Evolutionary conservation across 2,797 vertebrate species (phyloP), one percentile per base, ranked within the genome.

Genomic region (Ciconia nigra): DNA sequence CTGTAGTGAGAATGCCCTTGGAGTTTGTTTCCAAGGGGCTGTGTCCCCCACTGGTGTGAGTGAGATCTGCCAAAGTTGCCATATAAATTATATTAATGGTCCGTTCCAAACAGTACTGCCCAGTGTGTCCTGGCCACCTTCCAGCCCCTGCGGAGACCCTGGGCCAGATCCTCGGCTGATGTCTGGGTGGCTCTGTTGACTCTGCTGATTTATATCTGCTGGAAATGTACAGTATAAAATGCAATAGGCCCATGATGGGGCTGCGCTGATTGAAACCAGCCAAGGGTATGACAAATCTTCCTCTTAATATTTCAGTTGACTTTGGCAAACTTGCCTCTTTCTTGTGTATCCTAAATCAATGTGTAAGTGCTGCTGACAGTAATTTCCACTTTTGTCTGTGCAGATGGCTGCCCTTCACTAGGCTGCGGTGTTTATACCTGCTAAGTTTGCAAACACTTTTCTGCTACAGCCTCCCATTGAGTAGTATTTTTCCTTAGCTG

Each of bases 321-420:
- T 96, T 95, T 96, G 92, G 90, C 92, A 96, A 92, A 87, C 52
- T 96, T 5, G 18, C 51, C 63, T 87, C 62, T 74, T 84, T 15
- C 83, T 37, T 41, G 25, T 63, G 83, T 28, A 66, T 92, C 93
- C 86, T 97, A 87, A 96, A 92, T 96, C 95, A 93, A 52, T 25
- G 90, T 57, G 44, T 79, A 85, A 95, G 90, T 70, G 94, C 88
- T 94, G 96, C 96, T 94, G 94, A 93, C 88, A 96, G 92, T 31
- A 58, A 93, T 89, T 90, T 82, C 88, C 95, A 93, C 88, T 93
- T 74, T 83, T 82, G 91, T 28, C 93, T 73, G 91, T 80, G 90
- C 88, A 87, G 71, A 91, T 57, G 91, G 90, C 88, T 93, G 88
- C 71, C 91, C 95, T 92, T 96, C 83, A 24, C 87, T 33, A 69